Evolutionary conservation across 2,888 invertebrate genomes (phyloP), one percentile per base, ranked within the genome.

Genomic region (Silvanus unidentatus): DNA sequence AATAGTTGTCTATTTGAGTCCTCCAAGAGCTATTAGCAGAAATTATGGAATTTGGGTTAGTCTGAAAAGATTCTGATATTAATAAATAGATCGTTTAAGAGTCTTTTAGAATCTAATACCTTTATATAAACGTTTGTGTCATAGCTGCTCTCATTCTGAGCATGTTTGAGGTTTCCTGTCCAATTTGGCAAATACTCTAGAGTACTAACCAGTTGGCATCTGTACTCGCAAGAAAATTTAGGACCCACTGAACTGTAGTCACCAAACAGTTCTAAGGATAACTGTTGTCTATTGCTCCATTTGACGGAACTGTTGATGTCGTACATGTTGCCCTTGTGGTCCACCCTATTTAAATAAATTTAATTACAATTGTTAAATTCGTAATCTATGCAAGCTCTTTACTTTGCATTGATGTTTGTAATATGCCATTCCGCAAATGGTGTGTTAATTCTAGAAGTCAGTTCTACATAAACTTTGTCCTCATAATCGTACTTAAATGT

Each of bases 21-120:
- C 77, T 74, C 88, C 88, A 89, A 0, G 77, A 75, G 1, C 88
- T 88, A 58, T 80, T 81, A 5, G 86, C 71, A 66, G 82, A 78
- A 40, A 88, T 78, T 1, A 78, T 65, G 36, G 84, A 83, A 44
- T 82, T 79, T 35, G 84, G 82, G 53, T 81, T 76, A 62, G 83
- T 83, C 76, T 82, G 72, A 38, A 77, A 70, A 46, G 59, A 27
- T 8, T 16, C 6, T 11, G 11, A 35, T 12, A 12, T 9, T 11
- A n/a, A 35, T 35, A 11, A 35, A 9, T 8, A 9, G 8, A 10
- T 28, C 13, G 4, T 5, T 32, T 32, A 8, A n/a, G 32, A n/a
- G n/a, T 3, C 4, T 32, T n/a, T 32, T 32, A 9, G 11, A 32
- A 8, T 5, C 22, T 53, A 58, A 65, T 64, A 79, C 79, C 60